Evolutionary conservation across 2,113 vertebrate genomes (phyloP).

Genomic region (Athene cunicularia): DNA sequence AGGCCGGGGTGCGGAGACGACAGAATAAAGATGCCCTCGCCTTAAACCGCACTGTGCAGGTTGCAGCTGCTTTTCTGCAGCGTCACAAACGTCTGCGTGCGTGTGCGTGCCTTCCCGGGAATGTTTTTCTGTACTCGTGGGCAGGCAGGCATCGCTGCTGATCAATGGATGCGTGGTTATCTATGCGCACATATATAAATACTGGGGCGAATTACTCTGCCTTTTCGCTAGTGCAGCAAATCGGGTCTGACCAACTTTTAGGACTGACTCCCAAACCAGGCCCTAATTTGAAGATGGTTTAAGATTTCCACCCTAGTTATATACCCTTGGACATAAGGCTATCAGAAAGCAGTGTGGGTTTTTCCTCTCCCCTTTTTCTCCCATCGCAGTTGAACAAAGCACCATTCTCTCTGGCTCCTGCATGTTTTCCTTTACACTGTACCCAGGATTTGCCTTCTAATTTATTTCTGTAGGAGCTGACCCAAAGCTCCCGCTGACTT

Average conservation of each 20-base stretch:
- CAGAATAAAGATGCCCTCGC: rapidly evolving
- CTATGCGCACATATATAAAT: rapidly evolving
- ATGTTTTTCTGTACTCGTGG: rapidly evolving
- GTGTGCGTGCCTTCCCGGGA: rapidly evolving
- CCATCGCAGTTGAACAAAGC: slow-evolving; percentile 40
- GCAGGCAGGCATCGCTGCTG: rapidly evolving
- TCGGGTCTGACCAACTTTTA: background rate
- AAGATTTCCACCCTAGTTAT: background rate
- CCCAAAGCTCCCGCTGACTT: background rate
- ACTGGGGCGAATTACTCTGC: rapidly evolving
- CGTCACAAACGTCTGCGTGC: rapidly evolving
- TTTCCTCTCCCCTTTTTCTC: background rate
- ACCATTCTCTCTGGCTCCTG: background rate
- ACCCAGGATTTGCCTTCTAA: background rate
- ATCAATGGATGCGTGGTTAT: rapidly evolving
- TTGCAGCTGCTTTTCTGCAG: rapidly evolving
- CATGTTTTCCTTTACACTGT: slow-evolving; percentile 20
- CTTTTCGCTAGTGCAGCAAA: background rate
- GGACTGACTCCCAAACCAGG: background rate
- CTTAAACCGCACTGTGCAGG: rapidly evolving
- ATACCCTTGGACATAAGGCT: background rate
- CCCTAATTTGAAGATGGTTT: background rate
- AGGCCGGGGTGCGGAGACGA: rapidly evolving
- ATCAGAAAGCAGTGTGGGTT: background rate
- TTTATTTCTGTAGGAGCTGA: slow-evolving; percentile 15